Evolutionary conservation across 2,113 vertebrate species (phyloP).

Genomic region (Gymnocephalus cernua): DNA sequence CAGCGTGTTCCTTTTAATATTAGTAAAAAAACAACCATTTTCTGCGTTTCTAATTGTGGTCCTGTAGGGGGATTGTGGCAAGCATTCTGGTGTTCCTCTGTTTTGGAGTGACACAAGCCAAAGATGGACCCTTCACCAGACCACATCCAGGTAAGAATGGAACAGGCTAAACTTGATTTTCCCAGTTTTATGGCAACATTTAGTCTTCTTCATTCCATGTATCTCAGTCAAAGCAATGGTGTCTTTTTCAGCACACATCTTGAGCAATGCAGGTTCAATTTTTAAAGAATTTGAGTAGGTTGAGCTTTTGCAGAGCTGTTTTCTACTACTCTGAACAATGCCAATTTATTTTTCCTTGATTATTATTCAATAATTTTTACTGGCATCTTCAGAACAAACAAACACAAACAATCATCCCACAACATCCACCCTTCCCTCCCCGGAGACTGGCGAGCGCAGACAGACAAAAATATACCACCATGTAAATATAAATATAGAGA

Average conservation of each 20-base stretch:
- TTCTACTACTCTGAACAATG: neutral
- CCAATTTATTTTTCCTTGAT: neutral
- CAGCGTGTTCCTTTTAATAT: too few species aligned
- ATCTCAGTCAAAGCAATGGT: neutral
- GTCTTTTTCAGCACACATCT: neutral
- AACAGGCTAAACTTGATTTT: neutral
- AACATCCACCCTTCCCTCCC: too few species aligned
- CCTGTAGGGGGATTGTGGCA: conserved; percentile 94
- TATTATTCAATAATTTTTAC: too few species aligned
- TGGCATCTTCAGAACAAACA: too few species aligned
- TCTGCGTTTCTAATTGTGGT: conserved; percentile 42
- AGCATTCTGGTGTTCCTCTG: conserved; percentile 98
- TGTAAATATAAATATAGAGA: too few species aligned
- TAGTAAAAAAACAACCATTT: neutral
- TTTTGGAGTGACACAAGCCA: conserved; percentile 98
- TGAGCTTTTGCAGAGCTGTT: neutral
- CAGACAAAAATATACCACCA: too few species aligned
- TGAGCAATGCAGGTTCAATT: neutral
- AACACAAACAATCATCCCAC: too few species aligned
- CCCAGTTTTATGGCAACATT: neutral
- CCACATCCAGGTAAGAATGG: conserved; percentile 94
- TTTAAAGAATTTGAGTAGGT: neutral
- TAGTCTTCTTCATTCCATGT: too few species aligned
- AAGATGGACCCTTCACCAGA: conserved; percentile 97
- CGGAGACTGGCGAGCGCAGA: too few species aligned